Evolutionary conservation across 2,888 invertebrate genomes (phyloP).

Genomic region (Microctonus brassicae): DNA sequence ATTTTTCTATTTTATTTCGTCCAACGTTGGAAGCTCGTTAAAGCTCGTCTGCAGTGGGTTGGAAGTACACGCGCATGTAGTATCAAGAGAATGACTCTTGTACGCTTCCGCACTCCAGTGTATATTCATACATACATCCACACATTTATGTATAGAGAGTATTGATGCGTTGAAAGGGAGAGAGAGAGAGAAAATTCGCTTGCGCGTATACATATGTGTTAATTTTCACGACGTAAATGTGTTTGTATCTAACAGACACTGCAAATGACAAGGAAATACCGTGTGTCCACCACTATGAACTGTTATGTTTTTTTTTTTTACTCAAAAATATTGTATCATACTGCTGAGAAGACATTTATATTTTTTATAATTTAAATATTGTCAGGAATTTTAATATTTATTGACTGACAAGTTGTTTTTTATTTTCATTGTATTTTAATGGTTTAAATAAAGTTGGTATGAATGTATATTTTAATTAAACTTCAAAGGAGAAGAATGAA

Average conservation of each 20-base stretch:
- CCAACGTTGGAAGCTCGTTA: background rate
- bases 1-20: constrained; percentile 2
- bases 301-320: background rate
- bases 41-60: background rate
- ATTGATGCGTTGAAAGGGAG: background rate
- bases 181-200: background rate
- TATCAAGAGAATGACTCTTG: background rate
- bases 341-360: no score
- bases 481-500: no score
- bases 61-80: background rate
- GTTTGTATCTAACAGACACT: background rate
- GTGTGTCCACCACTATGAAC: background rate
- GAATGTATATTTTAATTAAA: no score
- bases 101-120: background rate
- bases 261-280: background rate
- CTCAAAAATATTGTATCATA: no score
- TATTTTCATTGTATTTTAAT: no score
- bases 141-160: background rate
- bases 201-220: background rate
- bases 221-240: background rate
- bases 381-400: no score
- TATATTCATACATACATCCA: background rate
- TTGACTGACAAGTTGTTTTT: no score
- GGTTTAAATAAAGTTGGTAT: no score
- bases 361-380: no score